Evolutionary conservation across 2,113 vertebrate species (phyloP), one percentile per base, ranked within the genome.

Genomic region (Nycticryphes semicollaris): DNA sequence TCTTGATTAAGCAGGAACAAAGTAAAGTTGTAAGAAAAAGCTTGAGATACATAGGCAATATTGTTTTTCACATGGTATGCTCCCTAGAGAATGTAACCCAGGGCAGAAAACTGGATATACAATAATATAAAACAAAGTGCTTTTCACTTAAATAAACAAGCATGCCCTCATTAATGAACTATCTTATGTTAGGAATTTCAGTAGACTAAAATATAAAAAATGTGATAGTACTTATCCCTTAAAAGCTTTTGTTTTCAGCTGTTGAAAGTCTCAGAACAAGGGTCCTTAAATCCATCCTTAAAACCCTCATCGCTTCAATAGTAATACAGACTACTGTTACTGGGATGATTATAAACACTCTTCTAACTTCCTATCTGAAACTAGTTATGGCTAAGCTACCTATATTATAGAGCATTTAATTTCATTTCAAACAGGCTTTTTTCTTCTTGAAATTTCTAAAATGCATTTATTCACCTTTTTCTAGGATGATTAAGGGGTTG

Each of bases 401-500:
- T 51, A 18, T 64, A 53, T 68, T 37, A 64, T 5, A 68, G 14
- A 67, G 37, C 28, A 47, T 68, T 60, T 70, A 11, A 67, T 53
- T 94, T 87, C 41, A 62, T 95, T 93, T 91, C 43, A 91, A 53
- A 25, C 28, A 41, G 7, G 3, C 56, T 84, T 78, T 86, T 81
- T 76, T 41, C 75, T 43, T 68, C 28, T 20, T 37, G 24, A 84
- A 75, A 84, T 89, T 51, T 74, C 51, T 72, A 43, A 76, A 62
- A 80, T 60, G 24, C 28, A 85, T 62, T 57, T 56, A 79, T 77
- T 95, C 45, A 89, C 78, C 67, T 84, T 89, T 64, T 60, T 72
- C 48, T 68, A 78, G 60, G 39, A 76, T 82, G 84, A 95, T 92
- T 87, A 92, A 92, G 33, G n/a, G 28, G n/a, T 85, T 95, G 45